Evolutionary conservation across 2,888 invertebrate species (phyloP), one percentile per base, ranked within the genome.

Genomic region (Yponomeuta sedellus): DNA sequence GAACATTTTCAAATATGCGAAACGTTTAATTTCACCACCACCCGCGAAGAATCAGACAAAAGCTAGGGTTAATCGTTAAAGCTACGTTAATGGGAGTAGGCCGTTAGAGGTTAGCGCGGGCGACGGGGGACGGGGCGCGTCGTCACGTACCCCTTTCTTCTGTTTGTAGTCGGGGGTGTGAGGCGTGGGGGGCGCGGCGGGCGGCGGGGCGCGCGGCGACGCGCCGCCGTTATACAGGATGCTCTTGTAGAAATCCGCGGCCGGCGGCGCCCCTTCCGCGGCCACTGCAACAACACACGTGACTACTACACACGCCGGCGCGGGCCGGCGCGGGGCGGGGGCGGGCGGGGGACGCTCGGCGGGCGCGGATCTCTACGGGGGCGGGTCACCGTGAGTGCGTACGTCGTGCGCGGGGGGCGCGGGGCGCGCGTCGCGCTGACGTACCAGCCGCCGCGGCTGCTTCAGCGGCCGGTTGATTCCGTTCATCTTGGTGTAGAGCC

Each of bases 401-500:
- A 72, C 76, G 73, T 66, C 34, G 34, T 3, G 44, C 44, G 44
- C 16, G 44, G 12, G 44, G 12, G 16, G 16, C 64, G 69, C 74
- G 70, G 72, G 73, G 75, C 65, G 66, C 57, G 59, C 58, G n/a
- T 67, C 67, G 64, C 74, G 73, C 75, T 89, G 69, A 93, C 97
- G 96, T 93, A 98, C 98, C 95, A 99, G 95, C 93, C 99, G 94
- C 92, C 98, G 98, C 72, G 99, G 99, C 92, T 99, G 98, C 81
- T 98, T 98, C 79, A 99, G 94, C 70, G 99, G 99, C 77, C 99
- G 93, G 92, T 98, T 98, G 93, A 98, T 97, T 81, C 99, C 98
- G 92, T 99, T 99, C 97, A 99, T 99, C 93, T 98, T 98, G 92
- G 98, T 97, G 93, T 99, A 99, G 69, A 99, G 95, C 70, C 99